phyloP scores from a whole-genome alignment of 2,113 vertebrate species.

The Uria lomvia region DNA sequence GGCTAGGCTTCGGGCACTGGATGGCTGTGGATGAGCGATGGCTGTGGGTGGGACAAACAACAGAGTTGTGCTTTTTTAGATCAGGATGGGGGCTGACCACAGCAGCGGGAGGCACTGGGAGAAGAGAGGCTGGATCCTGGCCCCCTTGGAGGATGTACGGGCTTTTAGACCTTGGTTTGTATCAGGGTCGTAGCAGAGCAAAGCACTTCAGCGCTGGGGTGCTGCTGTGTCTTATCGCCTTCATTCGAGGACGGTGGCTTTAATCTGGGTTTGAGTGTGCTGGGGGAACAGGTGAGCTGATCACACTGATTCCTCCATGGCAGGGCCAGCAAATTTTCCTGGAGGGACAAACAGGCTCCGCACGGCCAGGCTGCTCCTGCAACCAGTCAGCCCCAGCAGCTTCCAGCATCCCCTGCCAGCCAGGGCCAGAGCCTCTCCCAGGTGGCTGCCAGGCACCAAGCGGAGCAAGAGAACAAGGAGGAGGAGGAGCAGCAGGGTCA shows the following conservation, averaged over 20 bases:
- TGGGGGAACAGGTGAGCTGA: neutral
- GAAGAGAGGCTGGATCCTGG: neutral
- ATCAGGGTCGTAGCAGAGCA: neutral
- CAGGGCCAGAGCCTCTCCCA: neutral
- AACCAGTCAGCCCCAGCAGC: neutral
- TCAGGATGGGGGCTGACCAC: neutral
- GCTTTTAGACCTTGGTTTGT: neutral
- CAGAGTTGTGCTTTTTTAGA: neutral
- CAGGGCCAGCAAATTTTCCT: neutral
- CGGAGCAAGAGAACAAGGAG: neutral
- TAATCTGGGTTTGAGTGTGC: neutral
- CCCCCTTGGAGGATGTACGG: accelerated
- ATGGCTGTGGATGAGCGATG: neutral
- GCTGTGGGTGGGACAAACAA: neutral
- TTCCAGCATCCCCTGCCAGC: neutral
- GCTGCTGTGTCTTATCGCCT: neutral
- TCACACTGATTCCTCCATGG: neutral
- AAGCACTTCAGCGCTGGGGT: neutral
- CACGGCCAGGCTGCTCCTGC: neutral
- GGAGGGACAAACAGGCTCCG: neutral
- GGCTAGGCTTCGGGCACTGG: neutral
- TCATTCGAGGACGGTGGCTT: accelerated
- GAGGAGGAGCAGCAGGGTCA: neutral
- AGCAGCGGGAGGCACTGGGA: neutral
- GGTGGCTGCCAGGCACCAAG: neutral